Evolutionary conservation across 1,140 invertebrate genomes (phyloP).

Genomic region (Helicoverpa zea): DNA sequence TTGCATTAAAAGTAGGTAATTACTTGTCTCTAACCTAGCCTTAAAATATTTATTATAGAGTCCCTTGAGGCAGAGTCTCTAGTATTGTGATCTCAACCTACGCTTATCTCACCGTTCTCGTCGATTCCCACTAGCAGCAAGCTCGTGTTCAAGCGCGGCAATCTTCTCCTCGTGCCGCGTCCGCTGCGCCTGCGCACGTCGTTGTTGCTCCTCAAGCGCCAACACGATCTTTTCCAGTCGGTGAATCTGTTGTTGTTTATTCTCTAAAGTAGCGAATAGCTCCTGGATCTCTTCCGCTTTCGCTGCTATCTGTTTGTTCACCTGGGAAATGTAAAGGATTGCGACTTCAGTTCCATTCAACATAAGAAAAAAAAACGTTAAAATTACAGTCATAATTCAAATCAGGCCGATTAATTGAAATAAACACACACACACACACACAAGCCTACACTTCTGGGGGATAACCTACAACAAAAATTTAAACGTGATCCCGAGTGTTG

Average conservation of each 20-base stretch:
- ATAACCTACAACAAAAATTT: background rate
- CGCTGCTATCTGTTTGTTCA: conserved; percentile 84
- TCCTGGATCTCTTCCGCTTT: conserved; percentile 87
- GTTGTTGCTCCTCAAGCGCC: conserved; percentile 88
- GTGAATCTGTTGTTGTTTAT: conserved; percentile 88
- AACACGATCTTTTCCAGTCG: conserved; percentile 88
- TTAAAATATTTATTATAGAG: too few species aligned
- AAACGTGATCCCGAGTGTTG: too few species aligned
- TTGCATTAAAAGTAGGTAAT: too few species aligned
- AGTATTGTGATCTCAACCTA: too few species aligned
- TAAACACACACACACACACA: too few species aligned
- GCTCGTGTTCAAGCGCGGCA: conserved; percentile 87
- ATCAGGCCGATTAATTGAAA: too few species aligned
- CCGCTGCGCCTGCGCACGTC: conserved; percentile 87
- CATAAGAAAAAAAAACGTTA: too few species aligned
- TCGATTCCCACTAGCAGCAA: conserved; percentile 72
- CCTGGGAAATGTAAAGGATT: conserved; percentile 62
- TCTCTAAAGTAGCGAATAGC: conserved; percentile 84
- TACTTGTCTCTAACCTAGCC: too few species aligned
- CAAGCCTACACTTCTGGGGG: too few species aligned
- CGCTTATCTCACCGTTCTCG: conserved; percentile 63
- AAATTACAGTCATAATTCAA: too few species aligned
- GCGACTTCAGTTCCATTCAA: too few species aligned
- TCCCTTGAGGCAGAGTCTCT: too few species aligned
- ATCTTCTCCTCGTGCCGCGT: conserved; percentile 89